Evolutionary conservation across 2,797 vertebrate genomes (phyloP).

Genomic region (Tachyglossus aculeatus): DNA sequence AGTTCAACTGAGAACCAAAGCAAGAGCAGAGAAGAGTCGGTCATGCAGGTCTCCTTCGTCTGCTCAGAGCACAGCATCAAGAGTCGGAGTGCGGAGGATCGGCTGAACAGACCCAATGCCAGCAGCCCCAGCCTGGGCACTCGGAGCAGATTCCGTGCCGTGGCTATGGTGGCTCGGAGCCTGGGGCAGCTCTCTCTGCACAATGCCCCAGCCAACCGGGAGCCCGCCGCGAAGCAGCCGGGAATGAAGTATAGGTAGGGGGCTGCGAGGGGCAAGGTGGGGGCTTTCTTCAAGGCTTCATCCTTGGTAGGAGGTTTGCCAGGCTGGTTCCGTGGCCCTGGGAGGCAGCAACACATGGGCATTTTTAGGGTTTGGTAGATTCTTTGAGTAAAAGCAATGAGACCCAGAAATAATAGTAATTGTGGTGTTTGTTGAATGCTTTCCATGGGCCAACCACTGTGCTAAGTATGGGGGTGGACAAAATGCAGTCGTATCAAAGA

Average conservation of each 20-base stretch:
- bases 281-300: not conserved
- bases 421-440: too few species aligned
- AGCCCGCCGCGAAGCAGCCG: conserved; percentile 80
- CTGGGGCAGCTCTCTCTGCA: conserved; percentile 93
- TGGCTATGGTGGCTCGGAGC: conserved; percentile 95
- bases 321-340: not conserved
- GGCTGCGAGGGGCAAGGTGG: accelerated
- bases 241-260: conserved; percentile 98
- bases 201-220: conserved; percentile 81
- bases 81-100: conserved; percentile 88
- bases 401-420: too few species aligned
- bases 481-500: too few species aligned
- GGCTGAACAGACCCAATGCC: conserved; percentile 87
- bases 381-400: not conserved
- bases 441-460: too few species aligned
- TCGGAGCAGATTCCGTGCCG: conserved; percentile 89
- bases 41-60: conserved; percentile 95
- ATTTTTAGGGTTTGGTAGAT: not conserved
- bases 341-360: not conserved
- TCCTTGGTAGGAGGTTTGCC: not conserved
- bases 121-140: conserved; percentile 90
- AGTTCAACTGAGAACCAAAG: not conserved
- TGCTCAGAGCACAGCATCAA: conserved; percentile 94
- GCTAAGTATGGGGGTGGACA: too few species aligned
- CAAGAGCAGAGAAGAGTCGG: not conserved